A percentile compares a stretch with the other conserved stretches of the same genome.
phyloP scores from a whole-genome alignment of 2,113 vertebrate genomes.

The Ceratotherium simum region DNA sequence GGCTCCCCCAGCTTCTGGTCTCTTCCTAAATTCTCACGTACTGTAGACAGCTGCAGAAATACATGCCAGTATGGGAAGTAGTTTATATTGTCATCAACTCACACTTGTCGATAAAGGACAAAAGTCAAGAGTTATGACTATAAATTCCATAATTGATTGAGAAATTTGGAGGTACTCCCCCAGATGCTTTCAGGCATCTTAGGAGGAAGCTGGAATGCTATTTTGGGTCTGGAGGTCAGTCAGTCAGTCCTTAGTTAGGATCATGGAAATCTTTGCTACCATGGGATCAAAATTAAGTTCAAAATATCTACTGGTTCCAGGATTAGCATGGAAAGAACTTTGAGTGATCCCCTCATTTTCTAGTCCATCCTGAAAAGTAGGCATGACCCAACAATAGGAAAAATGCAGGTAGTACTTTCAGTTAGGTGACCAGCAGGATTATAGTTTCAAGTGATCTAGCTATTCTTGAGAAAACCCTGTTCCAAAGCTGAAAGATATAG shows the following conservation, averaged over 20 bases:
- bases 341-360: not conserved
- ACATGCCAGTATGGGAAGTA: not conserved
- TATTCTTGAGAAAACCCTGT: not conserved
- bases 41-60: not conserved
- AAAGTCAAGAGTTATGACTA: not conserved
- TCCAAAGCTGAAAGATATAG: not conserved
- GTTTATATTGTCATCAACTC: not conserved
- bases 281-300: constrained; percentile 33
- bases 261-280: constrained; percentile 7
- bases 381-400: not conserved
- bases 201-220: not conserved
- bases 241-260: not conserved
- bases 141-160: not conserved
- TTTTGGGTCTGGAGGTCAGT: constrained; percentile 21
- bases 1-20: not conserved
- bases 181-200: not conserved
- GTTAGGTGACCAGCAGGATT: not conserved
- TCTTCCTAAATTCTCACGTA: not conserved
- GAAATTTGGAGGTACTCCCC: not conserved
- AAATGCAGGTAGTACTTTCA: not conserved
- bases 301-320: not conserved
- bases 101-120: not conserved
- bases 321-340: constrained; percentile 27
- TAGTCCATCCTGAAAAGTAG: constrained; percentile 17
- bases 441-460: not conserved